Percentiles rank a stretch among this genome's conserved stretches.
phyloP scores from a whole-genome alignment of 2,888 invertebrate genomes.

The Eristalis pertinax region DNA sequence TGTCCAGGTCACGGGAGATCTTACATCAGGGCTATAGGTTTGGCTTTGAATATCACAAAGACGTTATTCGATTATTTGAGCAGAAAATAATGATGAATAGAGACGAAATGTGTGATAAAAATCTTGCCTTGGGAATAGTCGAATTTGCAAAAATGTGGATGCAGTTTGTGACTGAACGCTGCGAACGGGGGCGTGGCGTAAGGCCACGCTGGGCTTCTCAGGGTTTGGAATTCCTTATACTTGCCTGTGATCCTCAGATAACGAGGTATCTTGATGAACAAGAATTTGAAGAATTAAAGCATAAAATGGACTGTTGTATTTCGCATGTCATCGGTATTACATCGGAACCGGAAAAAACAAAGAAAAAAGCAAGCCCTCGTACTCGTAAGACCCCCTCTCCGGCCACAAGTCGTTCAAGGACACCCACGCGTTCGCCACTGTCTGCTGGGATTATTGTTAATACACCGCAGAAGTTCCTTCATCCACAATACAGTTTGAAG shows the following conservation, averaged over 20 bases:
- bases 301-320: conserved; percentile 91
- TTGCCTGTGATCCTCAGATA: conserved; percentile 92
- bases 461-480: conserved; percentile 78
- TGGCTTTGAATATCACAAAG: conserved; percentile 89
- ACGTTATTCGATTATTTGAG: conserved; percentile 83
- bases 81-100: conserved; percentile 80
- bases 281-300: conserved; percentile 90
- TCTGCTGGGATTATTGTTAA: conserved; percentile 80
- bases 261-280: conserved; percentile 88
- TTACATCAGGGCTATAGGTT: conserved; percentile 94
- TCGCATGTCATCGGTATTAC: conserved; percentile 91
- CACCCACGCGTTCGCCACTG: conserved; percentile 81
- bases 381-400: conserved; percentile 81
- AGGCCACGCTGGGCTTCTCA: conserved; percentile 94
- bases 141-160: conserved; percentile 93
- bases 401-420: conserved; percentile 79
- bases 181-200: conserved; percentile 91
- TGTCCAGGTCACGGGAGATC: conserved; percentile 87
- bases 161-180: conserved; percentile 91
- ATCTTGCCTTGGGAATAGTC: conserved; percentile 85
- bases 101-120: conserved; percentile 79
- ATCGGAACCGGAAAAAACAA: conserved; percentile 81
- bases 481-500: conserved; percentile 81
- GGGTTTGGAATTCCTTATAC: conserved; percentile 92
- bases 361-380: conserved; percentile 81